phyloP scores from a whole-genome alignment of 2,113 vertebrate genomes.

The Erpornis zantholeuca region DNA sequence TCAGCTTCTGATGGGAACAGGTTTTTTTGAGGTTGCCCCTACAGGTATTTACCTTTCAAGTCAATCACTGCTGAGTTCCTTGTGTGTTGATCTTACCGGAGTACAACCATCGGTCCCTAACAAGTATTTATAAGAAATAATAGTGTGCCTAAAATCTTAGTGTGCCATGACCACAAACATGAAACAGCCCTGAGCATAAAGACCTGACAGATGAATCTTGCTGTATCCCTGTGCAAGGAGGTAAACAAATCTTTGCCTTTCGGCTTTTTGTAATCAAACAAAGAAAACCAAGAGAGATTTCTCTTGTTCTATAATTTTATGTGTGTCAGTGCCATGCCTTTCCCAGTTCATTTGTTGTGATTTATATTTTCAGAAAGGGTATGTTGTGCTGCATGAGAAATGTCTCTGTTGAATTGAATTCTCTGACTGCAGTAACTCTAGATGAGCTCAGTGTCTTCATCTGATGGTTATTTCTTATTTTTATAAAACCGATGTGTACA shows the following conservation, averaged over 20 bases:
- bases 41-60: not conserved
- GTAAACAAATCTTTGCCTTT: slow-evolving; percentile 13
- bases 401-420: not conserved
- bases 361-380: not conserved
- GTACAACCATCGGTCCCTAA: not conserved
- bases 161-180: not conserved
- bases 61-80: not conserved
- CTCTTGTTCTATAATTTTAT: not conserved
- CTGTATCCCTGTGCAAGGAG: not conserved
- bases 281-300: not conserved
- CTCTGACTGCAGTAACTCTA: not conserved
- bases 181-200: not conserved
- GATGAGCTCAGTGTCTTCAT: not conserved
- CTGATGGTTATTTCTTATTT: not conserved
- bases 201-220: not conserved
- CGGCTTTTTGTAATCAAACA: slow-evolving; percentile 2
- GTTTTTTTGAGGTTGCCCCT: not conserved
- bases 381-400: not conserved
- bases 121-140: not conserved
- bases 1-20: not conserved
- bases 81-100: not conserved
- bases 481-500: not conserved
- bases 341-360: not conserved
- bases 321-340: not conserved
- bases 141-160: not conserved